Base-by-base conservation (phyloP, 2,888 invertebrate species). In the Prenolepis imparis region DNA sequence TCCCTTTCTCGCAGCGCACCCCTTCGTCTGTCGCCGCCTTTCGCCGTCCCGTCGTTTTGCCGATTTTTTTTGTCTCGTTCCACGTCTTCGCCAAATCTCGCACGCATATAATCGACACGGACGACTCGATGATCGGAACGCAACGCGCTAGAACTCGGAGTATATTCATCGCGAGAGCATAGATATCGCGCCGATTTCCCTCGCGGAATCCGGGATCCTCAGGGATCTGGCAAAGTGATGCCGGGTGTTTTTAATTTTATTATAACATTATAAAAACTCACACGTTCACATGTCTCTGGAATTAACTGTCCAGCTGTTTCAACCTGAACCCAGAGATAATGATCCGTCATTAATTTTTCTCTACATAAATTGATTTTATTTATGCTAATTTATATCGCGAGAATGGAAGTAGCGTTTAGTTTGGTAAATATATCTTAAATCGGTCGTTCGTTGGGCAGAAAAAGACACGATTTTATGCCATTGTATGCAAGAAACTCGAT, bases 1-100 rank as follows among this genome's bases (percentile, higher is more conserved):
- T 77, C 61, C 48, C 80, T n/a, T n/a, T 52, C n/a, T 73, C 86
- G 36, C 44, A 44, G 85, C 84, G 84, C 84, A 85, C 84, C 48
- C 61, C 84, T 83, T 89, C 39, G 12, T 74, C 75, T 36, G 48
- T 64, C 83, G 68, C 85, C 83, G 85, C 81, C 81, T 74, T 67
- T 44, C 88, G 80, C 86, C 59, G 57, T 67, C 68, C 85, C 18
- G 64, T 87, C 52, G 24, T 24, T 66, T 67, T 36, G n/a, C n/a
- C n/a, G n/a, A n/a, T 1, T 21, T 24, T 75, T 74, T 75, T 68
- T 68, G 39, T 21, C 63, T 52, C 55, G 63, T 61, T 41, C 61
- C 57, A 28, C 68, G 84, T 87, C 84, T 85, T 68, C 75, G 61
- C 63, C 70, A 75, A 73, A 84, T 84, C 85, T 87, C 85, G 81